These are phyloP conservation scores for Alces alces DNA, from an alignment of 2,113 vertebrate species.

Conservation along the genomic window DNA sequence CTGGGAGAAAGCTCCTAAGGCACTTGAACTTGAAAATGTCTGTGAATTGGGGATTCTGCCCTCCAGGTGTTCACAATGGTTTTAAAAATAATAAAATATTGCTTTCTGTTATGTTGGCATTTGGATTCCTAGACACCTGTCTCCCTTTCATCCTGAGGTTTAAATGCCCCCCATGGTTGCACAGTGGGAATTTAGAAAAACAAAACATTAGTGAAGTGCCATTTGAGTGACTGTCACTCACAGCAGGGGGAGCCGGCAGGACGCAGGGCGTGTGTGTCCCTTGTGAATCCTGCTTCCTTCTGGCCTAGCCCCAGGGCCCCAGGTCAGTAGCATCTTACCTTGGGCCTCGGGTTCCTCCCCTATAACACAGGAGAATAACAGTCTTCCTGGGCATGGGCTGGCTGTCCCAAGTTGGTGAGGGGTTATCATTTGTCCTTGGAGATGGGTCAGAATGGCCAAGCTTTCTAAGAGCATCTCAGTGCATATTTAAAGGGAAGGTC, in stretches of 20 bases:
- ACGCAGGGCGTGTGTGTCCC: accelerated
- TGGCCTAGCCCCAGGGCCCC: not conserved
- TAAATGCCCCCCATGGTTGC: not conserved
- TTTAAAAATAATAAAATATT: not conserved
- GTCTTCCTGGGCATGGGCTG: not conserved
- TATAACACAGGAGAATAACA: accelerated
- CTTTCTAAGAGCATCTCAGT: not conserved
- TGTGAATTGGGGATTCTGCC: not conserved
- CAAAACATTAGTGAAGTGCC: not conserved
- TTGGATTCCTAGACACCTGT: not conserved
- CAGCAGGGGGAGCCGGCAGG: accelerated
- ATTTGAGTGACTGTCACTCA: not conserved
- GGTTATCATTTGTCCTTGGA: not conserved
- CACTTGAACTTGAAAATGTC: not conserved
- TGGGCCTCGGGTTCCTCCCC: not conserved
- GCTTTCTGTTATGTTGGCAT: not conserved
- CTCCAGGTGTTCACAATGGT: too few relatives aligned
- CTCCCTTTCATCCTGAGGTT: not conserved
- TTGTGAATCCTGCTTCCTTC: not conserved
- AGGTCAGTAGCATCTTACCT: not conserved
- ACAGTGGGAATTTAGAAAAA: not conserved
- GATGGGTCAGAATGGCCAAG: not conserved
- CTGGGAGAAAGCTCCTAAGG: not conserved
- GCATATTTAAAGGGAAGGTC: not conserved
- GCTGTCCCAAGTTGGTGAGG: not conserved